Conservation (phyloP, 1,140 invertebrate species). For the Caenorhabditis latens region DNA sequence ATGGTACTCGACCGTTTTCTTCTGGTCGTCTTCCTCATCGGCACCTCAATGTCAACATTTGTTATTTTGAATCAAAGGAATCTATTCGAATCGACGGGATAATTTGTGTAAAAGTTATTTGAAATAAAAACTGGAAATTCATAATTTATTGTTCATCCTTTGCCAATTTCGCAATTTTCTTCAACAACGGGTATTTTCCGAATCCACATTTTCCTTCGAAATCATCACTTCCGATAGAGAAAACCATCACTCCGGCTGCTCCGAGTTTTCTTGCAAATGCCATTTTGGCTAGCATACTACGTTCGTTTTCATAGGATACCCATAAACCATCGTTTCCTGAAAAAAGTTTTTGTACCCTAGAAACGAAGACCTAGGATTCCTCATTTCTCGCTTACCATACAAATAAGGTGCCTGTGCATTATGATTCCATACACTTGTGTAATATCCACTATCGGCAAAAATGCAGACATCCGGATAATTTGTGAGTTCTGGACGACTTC, state of each 20-base stretch:
- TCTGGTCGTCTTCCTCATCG: conserved; percentile 83
- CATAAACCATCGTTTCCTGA: conserved; percentile 4
- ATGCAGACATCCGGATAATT: conserved; percentile 48
- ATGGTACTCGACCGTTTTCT: conserved; percentile 83
- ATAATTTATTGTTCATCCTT: not conserved
- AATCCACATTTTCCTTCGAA: conserved; percentile 1
- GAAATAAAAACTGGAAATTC: too few relatives aligned
- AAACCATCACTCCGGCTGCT: conserved; percentile 20
- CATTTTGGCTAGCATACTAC: conserved; percentile 37
- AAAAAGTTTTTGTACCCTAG: too few relatives aligned
- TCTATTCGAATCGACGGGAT: conserved; percentile 56
- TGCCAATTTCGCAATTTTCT: conserved; percentile 22
- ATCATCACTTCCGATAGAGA: conserved; percentile 25
- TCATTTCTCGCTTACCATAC: conserved; percentile 42
- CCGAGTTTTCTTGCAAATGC: conserved; percentile 8
- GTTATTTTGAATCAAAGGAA: conserved; percentile 79
- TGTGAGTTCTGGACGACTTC: conserved; percentile 21
- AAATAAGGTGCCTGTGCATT: conserved; percentile 69
- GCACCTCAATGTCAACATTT: conserved; percentile 82
- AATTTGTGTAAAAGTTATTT: not conserved
- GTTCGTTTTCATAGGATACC: conserved; percentile 32
- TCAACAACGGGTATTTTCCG: not conserved
- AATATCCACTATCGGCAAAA: conserved; percentile 52
- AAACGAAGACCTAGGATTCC: too few relatives aligned
- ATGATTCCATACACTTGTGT: conserved; percentile 68